Percentiles rank a stretch among this genome's conserved stretches.
phyloP scores from a whole-genome alignment of 1,140 invertebrate species.

The Rhagoletis pomonella region DNA sequence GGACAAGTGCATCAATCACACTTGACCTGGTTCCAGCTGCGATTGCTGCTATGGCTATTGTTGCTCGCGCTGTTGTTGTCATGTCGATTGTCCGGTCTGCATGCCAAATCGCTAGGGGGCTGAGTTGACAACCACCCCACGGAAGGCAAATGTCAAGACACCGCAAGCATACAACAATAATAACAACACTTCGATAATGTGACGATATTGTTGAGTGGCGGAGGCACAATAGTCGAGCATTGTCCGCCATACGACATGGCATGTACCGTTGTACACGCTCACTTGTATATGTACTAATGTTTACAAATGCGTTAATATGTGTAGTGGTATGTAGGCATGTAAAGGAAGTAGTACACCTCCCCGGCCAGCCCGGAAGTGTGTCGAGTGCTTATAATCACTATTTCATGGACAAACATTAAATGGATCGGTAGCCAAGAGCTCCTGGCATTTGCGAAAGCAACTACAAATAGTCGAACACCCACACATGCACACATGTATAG shows the following conservation, averaged over 20 bases:
- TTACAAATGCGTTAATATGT: not conserved
- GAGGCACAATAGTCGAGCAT: not conserved
- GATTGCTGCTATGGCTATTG: not conserved
- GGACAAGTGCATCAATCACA: slow-evolving; percentile 34
- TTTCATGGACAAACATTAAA: slow-evolving; percentile 32
- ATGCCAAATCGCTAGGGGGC: not conserved
- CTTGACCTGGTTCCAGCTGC: slow-evolving; percentile 31
- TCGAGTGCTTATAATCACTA: slow-evolving; percentile 36
- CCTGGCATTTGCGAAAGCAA: not conserved
- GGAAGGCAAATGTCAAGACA: not conserved
- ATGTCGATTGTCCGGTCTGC: not conserved
- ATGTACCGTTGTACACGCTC: not conserved
- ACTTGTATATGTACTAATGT: not conserved
- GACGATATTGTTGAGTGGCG: not conserved
- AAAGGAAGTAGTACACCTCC: not conserved
- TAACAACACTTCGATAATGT: not conserved
- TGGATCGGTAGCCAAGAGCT: not conserved
- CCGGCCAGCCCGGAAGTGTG: slow-evolving; percentile 11
- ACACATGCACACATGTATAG: not conserved
- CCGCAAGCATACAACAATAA: not conserved
- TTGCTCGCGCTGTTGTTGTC: not conserved
- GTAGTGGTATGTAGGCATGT: not conserved
- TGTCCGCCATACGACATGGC: not conserved
- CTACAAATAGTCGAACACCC: not conserved
- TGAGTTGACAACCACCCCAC: not conserved